phyloP scores from a whole-genome alignment of 92 coral and sea anemone genomes.

The Phenganax stokvisi region DNA sequence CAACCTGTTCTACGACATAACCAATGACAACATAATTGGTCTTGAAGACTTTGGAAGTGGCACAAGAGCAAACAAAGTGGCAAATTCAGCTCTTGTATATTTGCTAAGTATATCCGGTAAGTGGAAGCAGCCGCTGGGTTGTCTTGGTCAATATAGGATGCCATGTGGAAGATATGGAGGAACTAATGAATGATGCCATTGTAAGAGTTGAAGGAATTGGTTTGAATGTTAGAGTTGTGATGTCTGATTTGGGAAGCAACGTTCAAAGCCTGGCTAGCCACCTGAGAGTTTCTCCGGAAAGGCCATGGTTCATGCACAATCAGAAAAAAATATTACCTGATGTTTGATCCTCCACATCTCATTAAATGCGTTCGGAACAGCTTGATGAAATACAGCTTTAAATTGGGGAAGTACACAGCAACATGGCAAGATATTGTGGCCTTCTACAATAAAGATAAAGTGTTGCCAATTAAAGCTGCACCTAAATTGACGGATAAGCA shows the following conservation, averaged over 20 bases:
- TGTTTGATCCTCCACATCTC: conserved; percentile 27
- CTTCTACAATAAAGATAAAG: conserved; percentile 23
- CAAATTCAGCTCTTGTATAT: not conserved
- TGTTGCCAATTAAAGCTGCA: conserved; percentile 10
- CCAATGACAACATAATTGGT: conserved; percentile 1
- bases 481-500: conserved; percentile 37
- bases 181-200: not conserved
- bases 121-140: conserved; percentile 12
- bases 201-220: not conserved
- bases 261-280: not conserved
- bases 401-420: not conserved
- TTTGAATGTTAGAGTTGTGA: not conserved
- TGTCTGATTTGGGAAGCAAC: not conserved
- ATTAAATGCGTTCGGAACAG: conserved; percentile 3
- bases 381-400: not conserved
- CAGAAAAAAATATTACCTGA: not conserved
- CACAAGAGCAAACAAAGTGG: not conserved
- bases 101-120: not conserved
- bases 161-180: not conserved
- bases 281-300: not conserved
- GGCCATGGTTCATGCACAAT: conserved; percentile 6
- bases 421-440: not conserved
- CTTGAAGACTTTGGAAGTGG: conserved; percentile 27
- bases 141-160: not conserved
- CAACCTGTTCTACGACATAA: conserved; percentile 16